Evolutionary conservation across 2,113 vertebrate genomes (phyloP), one percentile per base, ranked within the genome.

Genomic region (Buteo buteo): DNA sequence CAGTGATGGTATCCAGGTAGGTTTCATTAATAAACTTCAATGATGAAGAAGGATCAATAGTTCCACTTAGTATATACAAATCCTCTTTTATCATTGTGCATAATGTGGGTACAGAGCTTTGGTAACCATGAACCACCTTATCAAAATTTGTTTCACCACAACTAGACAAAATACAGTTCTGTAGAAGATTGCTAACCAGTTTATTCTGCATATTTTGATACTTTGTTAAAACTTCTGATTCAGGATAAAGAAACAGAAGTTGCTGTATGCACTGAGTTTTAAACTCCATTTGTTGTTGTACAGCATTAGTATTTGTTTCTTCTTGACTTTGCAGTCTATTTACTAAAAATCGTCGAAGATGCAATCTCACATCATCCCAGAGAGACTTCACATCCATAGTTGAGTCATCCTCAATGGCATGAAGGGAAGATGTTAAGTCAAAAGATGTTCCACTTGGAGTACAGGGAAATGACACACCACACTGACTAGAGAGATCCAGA

Each of bases 361-460:
- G 98, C 88, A 99, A 92, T 72, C 99, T 98, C 86, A 99, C 96
- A 54, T 99, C 98, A 92, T 99, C 98, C 99, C 99, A 99, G 25
- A 97, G 83, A 91, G 98, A 98, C 74, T 98, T 98, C 44, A 99
- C 88, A 96, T 99, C 98, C 93, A 98, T 74, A 61, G 98, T 80
- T n/a, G 98, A 96, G 65, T 98, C 97, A 92, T 99, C 99, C 86
- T 98, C 98, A 91, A 99, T 88, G 36, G 98, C 98, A 95, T 99
- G 98, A 66, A 99, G 93, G 14, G 98, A 98, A 61, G 98, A 98
- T 19, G 97, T 96, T 71, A 97, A 85, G 25, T 98, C 97, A 88
- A 98, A 97, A 72, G 97, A 95, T 0, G 82, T 76, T 45, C 96
- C 97, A 47, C 97, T 97, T 71, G 98, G 97, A 21, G 96, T 93